These are phyloP conservation scores for Pachyuromys duprasi DNA, from an alignment of 2,797 vertebrate genomes.

Conservation along the genomic window DNA sequence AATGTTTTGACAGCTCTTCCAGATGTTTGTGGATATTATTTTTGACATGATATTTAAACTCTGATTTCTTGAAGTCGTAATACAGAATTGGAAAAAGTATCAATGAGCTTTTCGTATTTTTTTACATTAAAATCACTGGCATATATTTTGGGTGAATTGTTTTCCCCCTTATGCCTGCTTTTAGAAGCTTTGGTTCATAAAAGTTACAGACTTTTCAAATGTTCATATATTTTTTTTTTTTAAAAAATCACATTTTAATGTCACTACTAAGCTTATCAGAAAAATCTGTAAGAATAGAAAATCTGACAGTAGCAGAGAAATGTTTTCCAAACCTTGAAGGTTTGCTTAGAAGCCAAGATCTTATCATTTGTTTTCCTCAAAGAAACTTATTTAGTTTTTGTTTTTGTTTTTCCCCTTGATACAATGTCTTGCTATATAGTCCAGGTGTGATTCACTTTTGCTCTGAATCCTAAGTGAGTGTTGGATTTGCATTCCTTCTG, in stretches of 20 bases:
- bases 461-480: background rate
- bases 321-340: slow-evolving; percentile 49
- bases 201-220: slow-evolving; percentile 55
- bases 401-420: background rate
- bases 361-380: slow-evolving; percentile 63
- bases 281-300: slow-evolving; percentile 45
- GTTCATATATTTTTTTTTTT: too few species aligned
- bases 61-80: slow-evolving; percentile 35
- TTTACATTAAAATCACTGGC: background rate
- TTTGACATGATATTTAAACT: slow-evolving; percentile 12
- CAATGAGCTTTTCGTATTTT: background rate
- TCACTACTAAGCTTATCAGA: slow-evolving; percentile 43
- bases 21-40: background rate
- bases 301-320: slow-evolving; percentile 38
- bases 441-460: background rate
- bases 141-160: slow-evolving; percentile 48
- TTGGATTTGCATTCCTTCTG: background rate
- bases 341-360: slow-evolving; percentile 57
- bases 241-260: slow-evolving; percentile 53
- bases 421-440: background rate
- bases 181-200: slow-evolving; percentile 47
- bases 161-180: background rate
- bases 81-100: background rate
- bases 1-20: slow-evolving; percentile 43
- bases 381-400: background rate